phyloP scores from a whole-genome alignment of 2,113 vertebrate genomes.

The Potamarius usumacintae region DNA sequence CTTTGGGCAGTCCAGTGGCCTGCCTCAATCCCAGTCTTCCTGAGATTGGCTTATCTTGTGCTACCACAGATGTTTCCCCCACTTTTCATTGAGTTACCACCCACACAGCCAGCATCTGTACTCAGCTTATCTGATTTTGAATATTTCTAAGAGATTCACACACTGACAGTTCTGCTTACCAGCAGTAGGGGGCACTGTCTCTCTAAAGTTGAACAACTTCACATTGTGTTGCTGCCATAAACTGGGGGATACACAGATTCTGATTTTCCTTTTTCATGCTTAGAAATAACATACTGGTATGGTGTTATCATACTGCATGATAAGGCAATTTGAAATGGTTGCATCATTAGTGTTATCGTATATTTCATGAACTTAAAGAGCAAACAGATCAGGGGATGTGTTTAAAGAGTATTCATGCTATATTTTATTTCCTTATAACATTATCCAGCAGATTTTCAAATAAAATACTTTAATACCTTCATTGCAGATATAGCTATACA shows the following conservation, averaged over 20 bases:
- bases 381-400: neutral
- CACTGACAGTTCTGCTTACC: neutral
- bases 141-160: neutral
- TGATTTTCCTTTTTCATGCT: neutral
- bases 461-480: neutral
- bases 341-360: neutral
- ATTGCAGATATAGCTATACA: neutral
- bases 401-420: neutral
- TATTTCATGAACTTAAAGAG: neutral
- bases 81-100: neutral
- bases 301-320: neutral
- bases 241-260: neutral
- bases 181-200: conserved; percentile 16
- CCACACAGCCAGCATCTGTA: neutral
- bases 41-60: neutral
- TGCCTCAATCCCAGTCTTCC: neutral
- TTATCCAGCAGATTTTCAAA: neutral
- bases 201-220: neutral
- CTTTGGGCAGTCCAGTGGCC: neutral
- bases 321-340: neutral
- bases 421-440: neutral
- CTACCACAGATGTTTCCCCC: neutral
- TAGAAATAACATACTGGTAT: neutral
- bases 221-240: neutral
- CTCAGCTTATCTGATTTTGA: neutral